Base-by-base conservation (phyloP, 2,888 invertebrate genomes). In the Tetranychus piercei region DNA sequence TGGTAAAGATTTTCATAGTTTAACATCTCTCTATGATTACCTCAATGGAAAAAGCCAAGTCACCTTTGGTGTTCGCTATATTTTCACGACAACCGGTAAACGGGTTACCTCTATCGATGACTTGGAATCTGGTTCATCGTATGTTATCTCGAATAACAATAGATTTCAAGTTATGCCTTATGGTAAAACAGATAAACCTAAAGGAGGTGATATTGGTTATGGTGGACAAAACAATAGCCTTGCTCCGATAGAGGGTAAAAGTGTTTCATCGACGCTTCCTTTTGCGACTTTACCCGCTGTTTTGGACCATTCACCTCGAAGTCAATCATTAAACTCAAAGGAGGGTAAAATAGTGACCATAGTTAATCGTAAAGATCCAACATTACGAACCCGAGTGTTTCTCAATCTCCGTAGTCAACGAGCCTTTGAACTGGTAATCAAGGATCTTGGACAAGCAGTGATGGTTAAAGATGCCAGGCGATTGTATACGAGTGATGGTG, bases 391-490 rank as follows among this genome's bases (percentile, higher is more conserved):
- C 82, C 90, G 92, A 77, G 92, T 95, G 73, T 85, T 95, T 78
- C 85, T 95, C 77, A 95, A 95, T 82, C 87, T 94, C 79, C 88
- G 92, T 78, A 94, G 94, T 22, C 89, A 91, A 45, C 94, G 94
- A 81, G 92, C 92, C 0, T 95, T 94, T 81, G 94, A 94, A 83
- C 94, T 94, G 81, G 92, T 95, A 55, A 85, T 95, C 75, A 90
- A 90, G 82, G 94, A 95, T 83, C 86, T 95, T 80, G 94, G 94
- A 71, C 91, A 92, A 84, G 92, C 94, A 72, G 85, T 95, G 78
- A 92, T 92, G 85, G 91, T 92, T 88, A 91, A 88, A 80, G 90
- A 91, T 77, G 92, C 91, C 78, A 90, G 91, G 82, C 87, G 90
- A 82, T 91, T 94, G 89, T 93, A 90, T 84, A 94, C 94, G 45